Evolutionary conservation across 2,888 invertebrate genomes (phyloP).

Genomic region (Asteroscopus sphinx): DNA sequence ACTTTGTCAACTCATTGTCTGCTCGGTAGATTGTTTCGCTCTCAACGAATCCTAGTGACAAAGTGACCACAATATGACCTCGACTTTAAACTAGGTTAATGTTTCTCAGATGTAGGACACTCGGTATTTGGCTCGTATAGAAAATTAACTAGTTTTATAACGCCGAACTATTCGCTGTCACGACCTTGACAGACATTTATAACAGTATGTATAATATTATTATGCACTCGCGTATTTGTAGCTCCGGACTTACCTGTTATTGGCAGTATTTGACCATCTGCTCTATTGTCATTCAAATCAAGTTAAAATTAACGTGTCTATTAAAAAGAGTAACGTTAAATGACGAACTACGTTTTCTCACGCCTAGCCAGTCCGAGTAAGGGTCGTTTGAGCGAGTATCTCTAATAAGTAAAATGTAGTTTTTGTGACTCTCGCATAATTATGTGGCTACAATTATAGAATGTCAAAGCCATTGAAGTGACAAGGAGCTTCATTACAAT

Average conservation of each 20-base stretch:
- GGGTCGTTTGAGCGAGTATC: conserved; percentile 45
- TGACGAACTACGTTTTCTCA: conserved; percentile 49
- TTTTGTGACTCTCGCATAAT: conserved; percentile 44
- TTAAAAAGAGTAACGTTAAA: conserved; percentile 38
- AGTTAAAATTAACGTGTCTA: conserved; percentile 28
- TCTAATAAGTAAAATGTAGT: conserved; percentile 52
- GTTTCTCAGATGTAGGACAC: conserved; percentile 79
- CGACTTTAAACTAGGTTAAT: conserved; percentile 84
- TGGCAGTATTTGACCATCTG: conserved; percentile 56
- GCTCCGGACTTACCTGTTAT: conserved; percentile 52
- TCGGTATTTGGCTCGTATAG: conserved; percentile 74
- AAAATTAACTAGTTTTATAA: conserved; percentile 67
- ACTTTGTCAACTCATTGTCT: conserved; percentile 49
- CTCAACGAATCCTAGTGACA: conserved; percentile 67
- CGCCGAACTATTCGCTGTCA: conserved; percentile 59
- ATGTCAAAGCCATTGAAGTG: conserved; percentile 37
- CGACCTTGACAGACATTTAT: conserved; percentile 77
- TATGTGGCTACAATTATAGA: conserved; percentile 35
- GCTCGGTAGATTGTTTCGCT: conserved; percentile 42
- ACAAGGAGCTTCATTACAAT: conserved; percentile 18
- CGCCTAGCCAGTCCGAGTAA: conserved; percentile 46
- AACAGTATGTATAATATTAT: conserved; percentile 55
- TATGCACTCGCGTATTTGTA: conserved; percentile 63
- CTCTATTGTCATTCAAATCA: conserved; percentile 58
- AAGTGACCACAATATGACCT: conserved; percentile 74